Evolutionary conservation across 2,113 vertebrate species (phyloP), one percentile per base, ranked within the genome.

Genomic region (Pardalotus punctatus): DNA sequence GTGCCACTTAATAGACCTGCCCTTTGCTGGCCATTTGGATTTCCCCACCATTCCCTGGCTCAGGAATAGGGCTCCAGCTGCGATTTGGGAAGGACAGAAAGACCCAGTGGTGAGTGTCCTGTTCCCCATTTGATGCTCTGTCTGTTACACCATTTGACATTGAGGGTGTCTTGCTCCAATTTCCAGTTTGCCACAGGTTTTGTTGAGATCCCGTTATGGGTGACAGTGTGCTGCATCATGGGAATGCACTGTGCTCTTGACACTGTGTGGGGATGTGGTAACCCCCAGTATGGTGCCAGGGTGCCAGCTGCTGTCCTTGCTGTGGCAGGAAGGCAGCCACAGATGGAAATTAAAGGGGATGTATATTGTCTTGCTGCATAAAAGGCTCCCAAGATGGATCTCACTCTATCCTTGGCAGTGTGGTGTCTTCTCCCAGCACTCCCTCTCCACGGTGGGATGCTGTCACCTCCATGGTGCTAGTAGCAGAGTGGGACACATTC

Each of bases 241-340:
- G 21, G 0, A 2, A 48, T 8, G 51, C 12, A 12, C 5, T 0
- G 0, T n/a, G 72, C 53, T 81, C 71, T 25, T 58, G 38, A 12
- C 8, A 2, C 65, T 53, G 10, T 1, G 0, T 25, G 58, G 35
- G 58, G 50, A 48, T 0, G 0, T 2, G 4, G 9, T 5, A 36
- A 47, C 23, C 9, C 27, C 21, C 28, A n/a, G 15, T 4, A 20
- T 1, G 5, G 56, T n/a, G 43, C 62, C 36, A 61, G 51, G 33
- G 40, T 89, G 72, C 36, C 60, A 91, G n/a, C 65, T 5, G 2
- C 19, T 89, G 47, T 88, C 43, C 22, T 56, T 60, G 23, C 51
- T 61, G 36, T 4, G 21, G 12, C 11, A 56, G 69, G 25, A 80
- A 70, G 43, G 51, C 33, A 60, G 20, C 35, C 47, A 70, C 31